A percentile compares a stretch with the other conserved stretches of the same genome.
Conservation (phyloP, 2,113 vertebrate species). For the Bungarus multicinctus region DNA sequence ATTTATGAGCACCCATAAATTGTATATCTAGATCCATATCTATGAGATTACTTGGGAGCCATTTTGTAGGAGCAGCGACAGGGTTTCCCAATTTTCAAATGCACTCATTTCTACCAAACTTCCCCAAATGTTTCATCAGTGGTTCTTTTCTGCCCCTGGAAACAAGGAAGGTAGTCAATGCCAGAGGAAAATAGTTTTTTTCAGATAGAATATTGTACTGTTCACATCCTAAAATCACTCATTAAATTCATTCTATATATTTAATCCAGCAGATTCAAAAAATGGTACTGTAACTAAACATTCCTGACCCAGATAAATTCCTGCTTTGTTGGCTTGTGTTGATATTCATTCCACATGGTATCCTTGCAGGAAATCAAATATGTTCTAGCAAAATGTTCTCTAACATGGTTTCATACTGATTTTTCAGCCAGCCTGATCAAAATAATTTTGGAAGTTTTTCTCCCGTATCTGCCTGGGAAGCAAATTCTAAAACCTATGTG, state of each 20-base stretch:
- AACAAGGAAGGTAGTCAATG: neutral
- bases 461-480: neutral
- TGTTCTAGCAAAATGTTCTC: neutral
- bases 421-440: neutral
- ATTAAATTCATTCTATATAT: neutral
- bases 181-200: neutral
- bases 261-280: neutral
- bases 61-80: too few species aligned
- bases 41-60: too few species aligned
- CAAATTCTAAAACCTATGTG: neutral
- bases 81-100: too few species aligned
- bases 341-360: neutral
- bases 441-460: neutral
- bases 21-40: too few species aligned
- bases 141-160: neutral
- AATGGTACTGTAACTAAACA: neutral
- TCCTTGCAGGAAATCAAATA: neutral
- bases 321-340: neutral
- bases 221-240: neutral
- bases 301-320: neutral
- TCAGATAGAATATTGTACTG: neutral
- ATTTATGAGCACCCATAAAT: too few species aligned
- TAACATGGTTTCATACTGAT: neutral
- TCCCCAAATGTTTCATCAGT: neutral
- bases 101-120: too few species aligned